Conservation (phyloP, 2,888 invertebrate genomes). For the Emesis furor region DNA sequence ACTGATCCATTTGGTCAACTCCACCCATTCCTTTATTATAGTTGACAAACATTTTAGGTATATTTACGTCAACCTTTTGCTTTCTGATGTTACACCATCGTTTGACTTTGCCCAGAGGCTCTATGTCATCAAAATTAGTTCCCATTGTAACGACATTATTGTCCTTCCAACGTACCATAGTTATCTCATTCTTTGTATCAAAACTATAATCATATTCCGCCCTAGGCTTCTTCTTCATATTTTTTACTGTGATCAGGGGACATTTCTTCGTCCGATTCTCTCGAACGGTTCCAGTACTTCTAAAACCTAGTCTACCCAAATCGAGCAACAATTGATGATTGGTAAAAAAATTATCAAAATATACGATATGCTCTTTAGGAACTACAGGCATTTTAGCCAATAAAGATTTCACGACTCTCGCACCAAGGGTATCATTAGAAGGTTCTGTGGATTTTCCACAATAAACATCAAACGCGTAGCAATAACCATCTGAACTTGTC, state of each 20-base stretch:
- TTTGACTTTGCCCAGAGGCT: conserved; percentile 73
- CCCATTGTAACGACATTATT: conserved; percentile 73
- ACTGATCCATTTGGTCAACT: conserved; percentile 73
- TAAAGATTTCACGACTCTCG: conserved; percentile 65
- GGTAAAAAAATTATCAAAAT: conserved; percentile 70
- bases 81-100: conserved; percentile 63
- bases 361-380: conserved; percentile 63
- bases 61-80: conserved; percentile 70
- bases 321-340: conserved; percentile 62
- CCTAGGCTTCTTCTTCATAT: conserved; percentile 72
- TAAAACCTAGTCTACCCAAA: conserved; percentile 55
- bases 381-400: conserved; percentile 60
- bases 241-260: conserved; percentile 62
- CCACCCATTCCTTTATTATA: conserved; percentile 74
- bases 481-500: conserved; percentile 64
- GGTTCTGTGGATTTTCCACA: conserved; percentile 63
- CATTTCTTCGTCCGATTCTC: conserved; percentile 73
- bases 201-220: conserved; percentile 73
- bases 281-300: conserved; percentile 69
- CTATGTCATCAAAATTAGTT: conserved; percentile 69
- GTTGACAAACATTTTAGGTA: conserved; percentile 67
- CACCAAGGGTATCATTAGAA: conserved; percentile 49
- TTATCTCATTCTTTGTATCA: conserved; percentile 71
- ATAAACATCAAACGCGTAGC: conserved; percentile 58
- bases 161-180: conserved; percentile 73